Percentiles rank a stretch among this genome's conserved stretches.
These are phyloP conservation scores for Lates calcarifer DNA, from an alignment of 2,113 vertebrate genomes.

Conservation along the genomic window DNA sequence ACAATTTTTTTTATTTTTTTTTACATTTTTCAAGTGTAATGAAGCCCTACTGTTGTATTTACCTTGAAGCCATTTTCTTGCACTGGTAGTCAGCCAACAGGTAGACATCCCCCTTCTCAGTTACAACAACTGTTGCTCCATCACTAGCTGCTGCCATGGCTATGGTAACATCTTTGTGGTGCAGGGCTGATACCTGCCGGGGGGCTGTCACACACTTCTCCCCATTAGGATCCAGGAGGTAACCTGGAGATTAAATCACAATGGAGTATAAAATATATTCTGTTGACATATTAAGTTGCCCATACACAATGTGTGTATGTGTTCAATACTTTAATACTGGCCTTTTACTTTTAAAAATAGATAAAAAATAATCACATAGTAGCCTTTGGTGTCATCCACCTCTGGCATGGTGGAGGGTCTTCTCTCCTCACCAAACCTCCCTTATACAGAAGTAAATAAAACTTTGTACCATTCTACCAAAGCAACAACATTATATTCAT, in stretches of 20 bases:
- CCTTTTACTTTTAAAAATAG: not conserved
- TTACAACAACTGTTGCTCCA: constrained; percentile 95
- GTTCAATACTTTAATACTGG: not conserved
- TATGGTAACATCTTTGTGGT: constrained; percentile 91
- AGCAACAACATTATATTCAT: not conserved
- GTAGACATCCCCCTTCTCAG: constrained; percentile 94
- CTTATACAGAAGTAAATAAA: constrained; percentile 3
- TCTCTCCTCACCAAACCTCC: not conserved
- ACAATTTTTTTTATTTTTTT: not conserved
- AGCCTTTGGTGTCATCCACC: no score
- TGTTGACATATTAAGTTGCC: not conserved
- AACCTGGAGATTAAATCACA: constrained; percentile 84
- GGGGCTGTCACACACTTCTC: constrained; percentile 91
- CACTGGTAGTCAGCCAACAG: constrained; percentile 95
- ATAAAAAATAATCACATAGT: no score
- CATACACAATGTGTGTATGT: not conserved
- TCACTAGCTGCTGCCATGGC: constrained; percentile 93
- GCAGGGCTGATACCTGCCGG: constrained; percentile 95
- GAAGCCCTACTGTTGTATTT: constrained; percentile 5
- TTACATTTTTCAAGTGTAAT: not conserved
- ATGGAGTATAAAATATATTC: not conserved
- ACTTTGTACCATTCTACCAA: not conserved
- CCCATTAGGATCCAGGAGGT: constrained; percentile 94
- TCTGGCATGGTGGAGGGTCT: not conserved
- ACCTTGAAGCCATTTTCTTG: constrained; percentile 98